Evolutionary conservation across 92 coral and sea anemone species (phyloP), one percentile per base, ranked within the genome.

Genomic region (Zoanthus solanderi): DNA sequence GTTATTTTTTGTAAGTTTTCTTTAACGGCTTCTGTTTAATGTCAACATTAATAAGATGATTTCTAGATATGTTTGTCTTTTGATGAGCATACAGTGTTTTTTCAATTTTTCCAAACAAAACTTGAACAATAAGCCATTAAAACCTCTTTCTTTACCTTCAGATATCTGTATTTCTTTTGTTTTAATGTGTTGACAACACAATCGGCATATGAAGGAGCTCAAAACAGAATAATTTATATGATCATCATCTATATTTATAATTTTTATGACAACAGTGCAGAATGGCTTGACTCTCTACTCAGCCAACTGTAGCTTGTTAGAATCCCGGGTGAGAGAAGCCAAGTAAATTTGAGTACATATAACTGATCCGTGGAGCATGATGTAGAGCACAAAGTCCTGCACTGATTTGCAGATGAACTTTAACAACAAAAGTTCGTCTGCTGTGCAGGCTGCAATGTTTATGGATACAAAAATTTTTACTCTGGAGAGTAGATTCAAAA

Each of bases 221-320:
- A 23, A 23, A 23, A 23, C 23, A 23, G 23, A 23, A 23, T 23
- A 23, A 23, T 23, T 23, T 23, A 23, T 23, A 23, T 23, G 9
- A 37, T 72, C 77, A 9, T 72, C 77, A 72, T 72, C 77, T 53
- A 72, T 72, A 72, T 72, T 72, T 45, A 72, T 72, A 12, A 72
- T 23, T 14, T 53, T 5, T 72, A 29, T 72, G 48, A 28, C 42
- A 52, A 13, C 50, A 9, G 23, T 23, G 23, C 23, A 37, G 6
- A 34, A 37, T 34, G 1, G 23, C 46, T 12, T 31, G 23, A 72
- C 48, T 37, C 48, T 42, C 47, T 72, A 72, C 76, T 72, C 18
- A 72, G 50, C 76, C 76, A 72, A 72, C 37, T 1, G 50, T 11
- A 72, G 76, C 47, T 34, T 23, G 28, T 32, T 13, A 11, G 23